Conservation (phyloP, 2,888 invertebrate genomes). For the Azorinus chamasolen region DNA sequence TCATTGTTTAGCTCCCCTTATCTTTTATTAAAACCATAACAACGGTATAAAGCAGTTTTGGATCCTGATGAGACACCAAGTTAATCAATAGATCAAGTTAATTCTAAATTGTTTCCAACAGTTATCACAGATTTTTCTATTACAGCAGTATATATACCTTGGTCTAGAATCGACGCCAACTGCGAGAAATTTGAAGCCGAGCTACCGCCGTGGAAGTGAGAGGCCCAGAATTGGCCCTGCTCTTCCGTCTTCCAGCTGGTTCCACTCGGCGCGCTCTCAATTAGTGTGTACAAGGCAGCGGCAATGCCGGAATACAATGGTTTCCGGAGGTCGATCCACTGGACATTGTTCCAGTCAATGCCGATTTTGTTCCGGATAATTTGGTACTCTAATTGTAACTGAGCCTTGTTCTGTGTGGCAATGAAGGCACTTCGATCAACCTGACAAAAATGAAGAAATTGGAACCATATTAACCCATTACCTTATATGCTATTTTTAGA, state of each 20-base stretch:
- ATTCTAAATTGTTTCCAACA: too few relatives aligned
- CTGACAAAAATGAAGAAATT: constrained; percentile 32
- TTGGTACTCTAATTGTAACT: constrained; percentile 39
- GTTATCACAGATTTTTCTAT: too few relatives aligned
- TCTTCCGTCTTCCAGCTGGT: constrained; percentile 66
- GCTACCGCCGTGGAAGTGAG: constrained; percentile 43
- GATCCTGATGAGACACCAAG: too few relatives aligned
- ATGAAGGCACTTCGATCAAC: constrained; percentile 63
- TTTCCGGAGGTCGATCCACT: constrained; percentile 72
- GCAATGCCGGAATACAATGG: constrained; percentile 78
- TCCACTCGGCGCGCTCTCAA: constrained; percentile 12
- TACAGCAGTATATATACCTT: constrained; percentile 53
- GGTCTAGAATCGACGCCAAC: constrained; percentile 57
- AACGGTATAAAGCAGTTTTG: too few relatives aligned
- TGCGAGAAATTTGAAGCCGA: constrained; percentile 68
- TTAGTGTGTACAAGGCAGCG: constrained; percentile 65
- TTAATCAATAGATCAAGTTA: too few relatives aligned
- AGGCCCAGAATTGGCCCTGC: constrained; percentile 70
- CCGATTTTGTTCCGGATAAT: constrained; percentile 64
- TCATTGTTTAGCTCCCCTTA: too few relatives aligned
- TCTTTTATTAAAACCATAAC: too few relatives aligned
- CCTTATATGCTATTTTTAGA: too few relatives aligned
- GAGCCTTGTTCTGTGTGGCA: constrained; percentile 52
- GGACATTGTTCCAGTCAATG: constrained; percentile 71
- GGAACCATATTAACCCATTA: neutral